phyloP scores from a whole-genome alignment of 2,888 invertebrate genomes.

The Allolobophora icterica region DNA sequence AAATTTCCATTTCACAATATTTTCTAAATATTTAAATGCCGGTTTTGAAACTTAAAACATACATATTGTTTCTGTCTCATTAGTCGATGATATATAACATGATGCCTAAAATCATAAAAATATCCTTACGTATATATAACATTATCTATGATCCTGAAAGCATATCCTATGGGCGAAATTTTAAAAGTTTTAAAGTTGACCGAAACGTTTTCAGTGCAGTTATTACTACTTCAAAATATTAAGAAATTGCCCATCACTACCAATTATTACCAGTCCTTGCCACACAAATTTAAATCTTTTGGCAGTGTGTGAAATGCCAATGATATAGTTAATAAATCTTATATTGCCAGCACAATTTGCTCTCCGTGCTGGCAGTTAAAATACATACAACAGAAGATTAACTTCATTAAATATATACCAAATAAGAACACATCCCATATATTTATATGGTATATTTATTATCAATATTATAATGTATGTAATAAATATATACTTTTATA shows the following conservation, averaged over 20 bases:
- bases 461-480: background rate
- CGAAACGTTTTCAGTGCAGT: no score
- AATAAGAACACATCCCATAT: background rate
- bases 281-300: no score
- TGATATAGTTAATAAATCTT: no score
- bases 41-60: background rate
- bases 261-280: no score
- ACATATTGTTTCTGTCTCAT: background rate
- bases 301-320: no score
- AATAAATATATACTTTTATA: background rate
- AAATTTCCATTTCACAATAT: background rate
- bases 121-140: background rate
- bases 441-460: background rate
- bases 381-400: conserved; percentile 9
- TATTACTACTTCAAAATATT: no score
- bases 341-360: no score
- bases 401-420: background rate
- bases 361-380: background rate
- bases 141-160: no score
- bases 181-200: no score
- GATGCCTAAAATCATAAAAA: background rate
- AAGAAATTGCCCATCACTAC: no score
- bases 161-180: background rate
- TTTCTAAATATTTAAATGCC: background rate
- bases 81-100: background rate